Evolutionary conservation across 2,888 invertebrate genomes (phyloP), one percentile per base, ranked within the genome.

Genomic region (Capitulum mitella): DNA sequence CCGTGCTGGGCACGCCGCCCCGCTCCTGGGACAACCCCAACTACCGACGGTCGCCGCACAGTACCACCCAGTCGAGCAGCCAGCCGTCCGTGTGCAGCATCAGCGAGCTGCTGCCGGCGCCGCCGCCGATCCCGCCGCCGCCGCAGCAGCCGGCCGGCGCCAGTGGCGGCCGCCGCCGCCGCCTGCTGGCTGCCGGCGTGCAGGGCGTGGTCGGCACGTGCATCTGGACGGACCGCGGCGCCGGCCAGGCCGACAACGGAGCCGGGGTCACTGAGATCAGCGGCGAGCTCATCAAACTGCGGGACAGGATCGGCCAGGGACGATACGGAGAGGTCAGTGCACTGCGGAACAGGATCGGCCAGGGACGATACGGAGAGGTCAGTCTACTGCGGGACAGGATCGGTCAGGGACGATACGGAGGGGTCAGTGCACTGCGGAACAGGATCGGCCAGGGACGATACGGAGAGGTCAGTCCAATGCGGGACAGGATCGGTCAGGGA

Each of bases 171-270:
- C 76, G 76, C 2, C 76, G 46, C 16, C 76, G 29, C 29, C 46
- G 46, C 19, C 19, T 76, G 16, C 46, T 76, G 37, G 78, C 78
- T n/a, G 34, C 75, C 37, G 79, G 78, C 77, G 81, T 81, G 70
- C 78, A 80, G 78, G 81, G 80, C 16, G 79, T 80, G 6, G 79
- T 81, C 12, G 81, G 81, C 6, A 79, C 78, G 3, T 81, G 80
- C 14, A 40, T 79, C 1, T 81, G 79, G 54, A 58, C 77, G 34
- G 76, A 58, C 40, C 51, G 77, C 51, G 79, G 79, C 19, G 58
- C n/a, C n/a, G 58, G 58, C 8, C 58, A 6, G n/a, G n/a, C 10
- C n/a, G 77, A 26, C 34, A 40, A 32, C 46, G 46, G 34, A 3
- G 8, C 37, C 10, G 40, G 37, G 19, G 37, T 40, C 6, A 19